phyloP scores from a whole-genome alignment of 2,113 vertebrate species.

The Pholis gunnellus region DNA sequence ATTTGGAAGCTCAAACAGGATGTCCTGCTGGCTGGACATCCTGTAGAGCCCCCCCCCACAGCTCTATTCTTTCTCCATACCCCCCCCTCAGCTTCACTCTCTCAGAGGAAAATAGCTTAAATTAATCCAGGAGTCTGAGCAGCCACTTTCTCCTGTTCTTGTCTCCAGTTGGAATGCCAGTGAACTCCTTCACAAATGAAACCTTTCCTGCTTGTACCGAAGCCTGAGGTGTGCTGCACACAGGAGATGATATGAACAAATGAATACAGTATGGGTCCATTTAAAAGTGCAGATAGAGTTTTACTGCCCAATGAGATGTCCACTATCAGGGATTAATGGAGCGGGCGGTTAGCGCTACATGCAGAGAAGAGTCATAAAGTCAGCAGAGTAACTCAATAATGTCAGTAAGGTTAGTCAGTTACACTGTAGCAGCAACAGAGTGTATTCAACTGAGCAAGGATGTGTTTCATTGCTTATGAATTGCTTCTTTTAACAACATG shows the following conservation, averaged over 20 bases:
- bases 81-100: conserved; percentile 24
- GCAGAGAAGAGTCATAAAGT: no score
- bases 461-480: background rate
- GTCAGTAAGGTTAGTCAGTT: no score
- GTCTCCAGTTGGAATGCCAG: conserved; percentile 57
- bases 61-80: conserved; percentile 36
- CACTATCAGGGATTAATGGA: no score
- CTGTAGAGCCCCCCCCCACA: conserved; percentile 70
- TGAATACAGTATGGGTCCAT: conserved; percentile 1
- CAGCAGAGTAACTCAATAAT: no score
- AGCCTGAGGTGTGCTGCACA: background rate
- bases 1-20: conserved; percentile 89
- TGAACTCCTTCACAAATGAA: conserved; percentile 55
- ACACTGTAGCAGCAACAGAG: no score
- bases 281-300: background rate
- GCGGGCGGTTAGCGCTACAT: no score
- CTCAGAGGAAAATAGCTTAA: conserved; percentile 79
- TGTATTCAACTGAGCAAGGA: no score
- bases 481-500: background rate
- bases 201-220: conserved; percentile 5
- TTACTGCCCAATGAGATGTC: background rate
- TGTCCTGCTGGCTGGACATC: conserved; percentile 84
- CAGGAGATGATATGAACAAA: conserved; percentile 11
- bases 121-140: conserved; percentile 83
- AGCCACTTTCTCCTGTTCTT: conserved; percentile 39